Percentiles rank a stretch among this genome's conserved stretches.
Evolutionary conservation across 2,113 vertebrate species (phyloP).

Genomic region (Silurus asotus): DNA sequence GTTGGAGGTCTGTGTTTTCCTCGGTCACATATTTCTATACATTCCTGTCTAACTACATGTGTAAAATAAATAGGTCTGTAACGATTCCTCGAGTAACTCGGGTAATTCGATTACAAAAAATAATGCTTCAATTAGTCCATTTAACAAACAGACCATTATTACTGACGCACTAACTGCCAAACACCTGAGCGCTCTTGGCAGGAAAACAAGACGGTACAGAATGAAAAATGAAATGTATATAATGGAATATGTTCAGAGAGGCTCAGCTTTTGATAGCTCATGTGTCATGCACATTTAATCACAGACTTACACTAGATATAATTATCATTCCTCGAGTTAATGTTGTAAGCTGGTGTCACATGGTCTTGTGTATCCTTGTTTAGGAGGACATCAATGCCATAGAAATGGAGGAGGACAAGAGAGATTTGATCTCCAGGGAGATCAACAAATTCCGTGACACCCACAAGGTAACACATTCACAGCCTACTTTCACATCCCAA

Average conservation of each 20-base stretch:
- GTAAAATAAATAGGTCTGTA: background rate
- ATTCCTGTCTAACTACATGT: background rate
- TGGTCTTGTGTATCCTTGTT: background rate
- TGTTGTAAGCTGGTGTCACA: background rate
- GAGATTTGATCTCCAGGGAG: constrained; percentile 99
- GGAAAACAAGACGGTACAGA: too few relatives aligned
- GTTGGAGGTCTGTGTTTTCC: background rate
- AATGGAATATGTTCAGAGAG: background rate
- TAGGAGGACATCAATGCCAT: constrained; percentile 99
- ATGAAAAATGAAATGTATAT: too few relatives aligned
- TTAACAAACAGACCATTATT: too few relatives aligned
- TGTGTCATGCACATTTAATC: background rate
- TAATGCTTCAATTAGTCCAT: too few relatives aligned
- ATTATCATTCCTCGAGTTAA: background rate
- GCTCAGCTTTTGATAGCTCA: background rate
- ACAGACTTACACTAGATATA: background rate
- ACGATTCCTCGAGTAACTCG: too few relatives aligned
- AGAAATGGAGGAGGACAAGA: constrained; percentile 99
- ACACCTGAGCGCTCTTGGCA: too few relatives aligned
- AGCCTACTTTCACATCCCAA: constrained; percentile 19
- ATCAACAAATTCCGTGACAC: constrained; percentile 99
- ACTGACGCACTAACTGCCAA: too few relatives aligned
- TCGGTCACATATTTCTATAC: background rate
- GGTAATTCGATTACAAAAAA: too few relatives aligned
- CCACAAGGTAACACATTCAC: constrained; percentile 90